These are phyloP conservation scores for Arctocebus calabarensis DNA, from an alignment of 2,797 vertebrate species.

Conservation along the genomic window DNA sequence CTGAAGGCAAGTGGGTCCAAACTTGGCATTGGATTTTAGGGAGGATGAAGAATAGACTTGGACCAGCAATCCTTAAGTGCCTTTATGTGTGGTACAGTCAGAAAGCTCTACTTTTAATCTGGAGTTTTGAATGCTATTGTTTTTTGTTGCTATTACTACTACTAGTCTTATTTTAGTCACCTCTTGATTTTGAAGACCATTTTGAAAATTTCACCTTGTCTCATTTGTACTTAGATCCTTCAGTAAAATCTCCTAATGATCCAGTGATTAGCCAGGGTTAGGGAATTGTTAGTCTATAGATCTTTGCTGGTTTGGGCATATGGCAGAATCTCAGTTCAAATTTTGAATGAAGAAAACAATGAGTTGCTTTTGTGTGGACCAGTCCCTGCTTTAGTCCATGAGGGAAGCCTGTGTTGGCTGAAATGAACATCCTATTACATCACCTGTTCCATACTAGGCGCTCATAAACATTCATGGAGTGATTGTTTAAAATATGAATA, in stretches of 20 bases:
- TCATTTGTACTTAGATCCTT: neutral
- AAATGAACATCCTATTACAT: neutral
- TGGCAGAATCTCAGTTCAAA: neutral
- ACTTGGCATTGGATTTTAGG: neutral
- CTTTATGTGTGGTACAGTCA: neutral
- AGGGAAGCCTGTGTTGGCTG: neutral
- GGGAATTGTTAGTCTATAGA: neutral
- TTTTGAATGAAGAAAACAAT: neutral
- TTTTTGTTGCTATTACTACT: neutral
- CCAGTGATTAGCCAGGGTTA: neutral
- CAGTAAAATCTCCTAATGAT: neutral
- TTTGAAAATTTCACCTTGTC: neutral
- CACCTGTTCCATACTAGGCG: neutral
- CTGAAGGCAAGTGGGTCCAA: neutral
- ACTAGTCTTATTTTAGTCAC: neutral
- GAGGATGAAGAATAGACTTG: neutral
- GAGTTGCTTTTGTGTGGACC: neutral
- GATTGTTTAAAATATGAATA: neutral
- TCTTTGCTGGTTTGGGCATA: neutral
- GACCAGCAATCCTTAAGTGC: neutral
- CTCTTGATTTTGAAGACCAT: neutral
- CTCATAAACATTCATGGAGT: neutral
- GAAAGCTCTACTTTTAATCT: neutral
- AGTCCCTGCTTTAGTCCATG: neutral
- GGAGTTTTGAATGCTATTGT: neutral